Evolutionary conservation across 2,888 invertebrate species (phyloP).

Genomic region (Pyralis farinalis): DNA sequence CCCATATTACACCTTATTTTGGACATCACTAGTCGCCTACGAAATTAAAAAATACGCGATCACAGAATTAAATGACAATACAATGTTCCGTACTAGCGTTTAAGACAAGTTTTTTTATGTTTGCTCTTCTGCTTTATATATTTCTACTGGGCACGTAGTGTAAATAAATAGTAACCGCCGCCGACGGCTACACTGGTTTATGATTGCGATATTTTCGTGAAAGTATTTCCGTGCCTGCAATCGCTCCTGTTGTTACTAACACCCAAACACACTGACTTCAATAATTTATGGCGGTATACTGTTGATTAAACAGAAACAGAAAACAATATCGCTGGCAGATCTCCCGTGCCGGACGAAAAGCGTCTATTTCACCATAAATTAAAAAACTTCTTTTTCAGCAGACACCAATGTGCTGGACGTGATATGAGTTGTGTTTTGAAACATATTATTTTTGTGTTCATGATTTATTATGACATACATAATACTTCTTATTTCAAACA

Average conservation of each 20-base stretch:
- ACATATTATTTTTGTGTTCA: not conserved
- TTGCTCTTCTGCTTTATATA: slow-evolving; percentile 25
- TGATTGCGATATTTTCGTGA: slow-evolving; percentile 55
- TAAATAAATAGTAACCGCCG: slow-evolving; percentile 49
- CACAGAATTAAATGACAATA: too few species aligned
- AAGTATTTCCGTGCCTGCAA: slow-evolving; percentile 54
- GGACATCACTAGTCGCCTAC: too few species aligned
- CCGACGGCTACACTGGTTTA: slow-evolving; percentile 37
- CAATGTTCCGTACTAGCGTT: too few species aligned
- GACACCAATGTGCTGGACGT: not conserved
- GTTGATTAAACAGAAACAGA: slow-evolving; percentile 39
- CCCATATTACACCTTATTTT: too few species aligned
- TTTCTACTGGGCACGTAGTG: slow-evolving; percentile 35
- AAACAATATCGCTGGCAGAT: slow-evolving; percentile 37
- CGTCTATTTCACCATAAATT: not conserved
- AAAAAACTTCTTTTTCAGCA: slow-evolving; percentile 1
- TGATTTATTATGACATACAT: slow-evolving; percentile 4
- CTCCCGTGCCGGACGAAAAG: slow-evolving; percentile 21
- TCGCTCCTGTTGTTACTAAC: slow-evolving; percentile 33
- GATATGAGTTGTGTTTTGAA: not conserved
- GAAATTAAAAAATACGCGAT: too few species aligned
- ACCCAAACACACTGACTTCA: slow-evolving; percentile 33
- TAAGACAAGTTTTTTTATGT: not conserved
- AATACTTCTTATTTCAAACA: not conserved
- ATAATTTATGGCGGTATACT: slow-evolving; percentile 41